Evolutionary conservation across 2,113 vertebrate species (phyloP), one percentile per base, ranked within the genome.

Genomic region (Glareola pratincola): DNA sequence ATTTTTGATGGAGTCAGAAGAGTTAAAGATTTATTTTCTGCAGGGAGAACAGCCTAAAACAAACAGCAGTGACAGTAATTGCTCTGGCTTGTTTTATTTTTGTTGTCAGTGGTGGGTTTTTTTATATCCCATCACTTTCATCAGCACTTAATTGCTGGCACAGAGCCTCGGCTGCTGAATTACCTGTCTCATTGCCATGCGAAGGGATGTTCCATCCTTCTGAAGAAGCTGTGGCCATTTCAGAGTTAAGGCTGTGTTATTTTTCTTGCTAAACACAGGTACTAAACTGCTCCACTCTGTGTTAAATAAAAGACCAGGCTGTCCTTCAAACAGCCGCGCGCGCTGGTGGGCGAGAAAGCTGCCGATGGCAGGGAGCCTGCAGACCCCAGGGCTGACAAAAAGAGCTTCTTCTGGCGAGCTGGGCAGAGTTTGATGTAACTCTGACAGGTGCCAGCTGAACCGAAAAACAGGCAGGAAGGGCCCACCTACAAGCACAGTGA

Each of bases 61-160:
- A 84, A 85, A 68, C 78, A 77, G 67, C 78, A 48, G 23, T 90
- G 88, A 63, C 73, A 78, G 79, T 95, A 92, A 91, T 92, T 92
- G 76, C 59, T 68, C 85, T 78, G 39, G 45, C 48, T 88, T 88
- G 51, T 45, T 95, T 87, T 88, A 88, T 66, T 92, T 91, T 93
- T 80, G 47, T 69, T 94, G 63, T 88, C 34, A 48, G 57, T 63
- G 15, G 41, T 69, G 54, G 24, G 5, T 4, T 60, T 82, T 68
- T 96, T 91, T 71, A 63, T 77, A 86, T 32, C 56, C 47, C 88
- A 47, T 67, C 41, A 10, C 59, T 96, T 95, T 88, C 83, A 74
- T 88, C 67, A 68, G 64, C 73, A 53, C n/a, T 94, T 94, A 91
- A 68, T 92, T 91, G 74, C 74, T 95, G 90, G 51, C 60, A 34